Evolutionary conservation across 1,140 invertebrate species (phyloP).

Genomic region (Drosophila ercepeae): DNA sequence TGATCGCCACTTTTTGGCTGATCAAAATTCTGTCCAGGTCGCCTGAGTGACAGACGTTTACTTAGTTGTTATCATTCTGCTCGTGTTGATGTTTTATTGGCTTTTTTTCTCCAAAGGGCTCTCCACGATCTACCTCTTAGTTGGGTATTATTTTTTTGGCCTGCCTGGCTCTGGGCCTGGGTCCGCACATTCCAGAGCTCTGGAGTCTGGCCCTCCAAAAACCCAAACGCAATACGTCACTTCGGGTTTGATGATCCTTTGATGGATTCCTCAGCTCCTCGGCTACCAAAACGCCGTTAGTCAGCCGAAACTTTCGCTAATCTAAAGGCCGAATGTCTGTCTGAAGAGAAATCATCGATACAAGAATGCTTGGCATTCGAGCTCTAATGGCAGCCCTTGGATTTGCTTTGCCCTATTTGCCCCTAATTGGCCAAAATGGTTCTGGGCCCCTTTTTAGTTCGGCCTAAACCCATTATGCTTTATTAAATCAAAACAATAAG

Average conservation of each 20-base stretch:
- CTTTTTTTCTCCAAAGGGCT: slow-evolving; percentile 11
- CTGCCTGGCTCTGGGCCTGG: slow-evolving; percentile 20
- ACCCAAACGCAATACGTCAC: slow-evolving; percentile 71
- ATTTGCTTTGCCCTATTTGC: slow-evolving; percentile 65
- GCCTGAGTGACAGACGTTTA: slow-evolving; percentile 77
- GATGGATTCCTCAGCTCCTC: slow-evolving; percentile 67
- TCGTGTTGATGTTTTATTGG: slow-evolving; percentile 81
- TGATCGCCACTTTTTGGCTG: slow-evolving; percentile 53
- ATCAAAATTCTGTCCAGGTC: slow-evolving; percentile 76
- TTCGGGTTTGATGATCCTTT: slow-evolving; percentile 73
- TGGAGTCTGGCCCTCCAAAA: slow-evolving; percentile 23
- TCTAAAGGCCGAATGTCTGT: slow-evolving; percentile 33
- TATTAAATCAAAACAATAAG: slow-evolving; percentile 47
- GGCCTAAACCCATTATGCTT: slow-evolving; percentile 54
- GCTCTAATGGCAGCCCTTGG: slow-evolving; percentile 54
- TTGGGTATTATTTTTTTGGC: slow-evolving; percentile 46
- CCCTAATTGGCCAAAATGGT: slow-evolving; percentile 53
- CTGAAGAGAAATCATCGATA: slow-evolving; percentile 3
- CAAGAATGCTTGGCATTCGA: slow-evolving; percentile 63
- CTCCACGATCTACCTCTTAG: slow-evolving; percentile 12
- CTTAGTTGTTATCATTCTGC: slow-evolving; percentile 79
- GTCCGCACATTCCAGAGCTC: slow-evolving; percentile 44
- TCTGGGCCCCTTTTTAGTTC: slow-evolving; percentile 57
- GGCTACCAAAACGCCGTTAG: slow-evolving; percentile 65
- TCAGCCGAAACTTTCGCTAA: slow-evolving; percentile 58